Evolutionary conservation across 2,888 invertebrate species (phyloP).

Genomic region (Andrena dorsata): DNA sequence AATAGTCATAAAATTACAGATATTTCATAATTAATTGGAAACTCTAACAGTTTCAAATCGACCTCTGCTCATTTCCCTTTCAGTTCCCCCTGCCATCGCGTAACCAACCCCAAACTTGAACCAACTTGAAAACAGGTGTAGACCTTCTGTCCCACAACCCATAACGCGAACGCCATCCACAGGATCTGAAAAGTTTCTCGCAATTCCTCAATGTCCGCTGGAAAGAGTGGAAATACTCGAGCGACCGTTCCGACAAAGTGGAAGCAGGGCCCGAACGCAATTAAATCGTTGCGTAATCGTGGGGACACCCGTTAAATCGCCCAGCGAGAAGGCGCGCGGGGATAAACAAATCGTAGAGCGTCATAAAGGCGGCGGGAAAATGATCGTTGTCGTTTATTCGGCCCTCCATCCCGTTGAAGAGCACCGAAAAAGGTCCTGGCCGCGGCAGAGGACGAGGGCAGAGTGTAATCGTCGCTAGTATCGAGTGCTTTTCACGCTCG

Average conservation of each 20-base stretch:
- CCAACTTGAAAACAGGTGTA: too few relatives aligned
- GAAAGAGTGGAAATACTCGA: not conserved
- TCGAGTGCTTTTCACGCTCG: constrained; percentile 60
- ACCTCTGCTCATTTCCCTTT: too few relatives aligned
- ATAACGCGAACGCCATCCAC: too few relatives aligned
- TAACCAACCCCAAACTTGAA: too few relatives aligned
- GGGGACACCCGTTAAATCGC: constrained; percentile 19
- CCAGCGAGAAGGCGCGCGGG: not conserved
- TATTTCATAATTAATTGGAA: too few relatives aligned
- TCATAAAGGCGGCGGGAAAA: constrained; percentile 38
- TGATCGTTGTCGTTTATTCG: constrained; percentile 51
- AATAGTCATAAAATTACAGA: too few relatives aligned
- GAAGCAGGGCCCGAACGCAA: not conserved
- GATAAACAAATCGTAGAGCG: constrained; percentile 37
- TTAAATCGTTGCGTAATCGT: constrained; percentile 12
- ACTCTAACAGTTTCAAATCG: too few relatives aligned
- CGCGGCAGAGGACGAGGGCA: not conserved
- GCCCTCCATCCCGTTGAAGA: constrained; percentile 10
- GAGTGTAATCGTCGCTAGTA: constrained; percentile 52
- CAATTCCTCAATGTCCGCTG: too few relatives aligned
- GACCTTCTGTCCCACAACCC: too few relatives aligned
- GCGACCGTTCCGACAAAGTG: not conserved
- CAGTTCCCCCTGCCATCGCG: too few relatives aligned
- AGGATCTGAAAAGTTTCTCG: too few relatives aligned
- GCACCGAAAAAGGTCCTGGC: constrained; percentile 22